These are phyloP conservation scores for Phasia obesa DNA, from an alignment of 2,888 invertebrate species.

Conservation along the genomic window DNA sequence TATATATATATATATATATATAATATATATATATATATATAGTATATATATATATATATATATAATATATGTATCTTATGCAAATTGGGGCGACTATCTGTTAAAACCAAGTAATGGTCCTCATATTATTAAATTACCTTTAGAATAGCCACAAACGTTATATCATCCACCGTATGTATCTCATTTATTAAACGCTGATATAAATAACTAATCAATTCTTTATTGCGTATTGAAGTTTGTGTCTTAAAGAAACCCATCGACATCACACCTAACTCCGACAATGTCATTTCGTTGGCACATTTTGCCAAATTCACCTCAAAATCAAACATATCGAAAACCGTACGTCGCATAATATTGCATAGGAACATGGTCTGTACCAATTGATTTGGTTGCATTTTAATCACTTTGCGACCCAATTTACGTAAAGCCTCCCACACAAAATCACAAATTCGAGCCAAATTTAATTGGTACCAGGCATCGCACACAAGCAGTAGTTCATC, in stretches of 20 bases:
- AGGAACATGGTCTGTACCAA: slow-evolving; percentile 87
- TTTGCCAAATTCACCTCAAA: slow-evolving; percentile 85
- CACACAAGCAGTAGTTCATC: slow-evolving; percentile 85
- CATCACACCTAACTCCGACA: slow-evolving; percentile 88
- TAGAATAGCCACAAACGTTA: slow-evolving; percentile 86
- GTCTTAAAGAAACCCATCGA: slow-evolving; percentile 91
- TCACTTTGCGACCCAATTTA: slow-evolving; percentile 84
- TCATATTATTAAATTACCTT: slow-evolving; percentile 71
- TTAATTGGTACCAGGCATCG: slow-evolving; percentile 86
- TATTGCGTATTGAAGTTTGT: slow-evolving; percentile 85
- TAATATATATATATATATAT: too few species aligned
- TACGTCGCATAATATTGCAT: slow-evolving; percentile 85
- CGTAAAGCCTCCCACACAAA: slow-evolving; percentile 84
- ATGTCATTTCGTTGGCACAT: slow-evolving; percentile 84
- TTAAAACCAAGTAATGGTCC: too few species aligned
- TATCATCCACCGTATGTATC: slow-evolving; percentile 85
- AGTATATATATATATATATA: too few species aligned
- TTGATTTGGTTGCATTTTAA: slow-evolving; percentile 85
- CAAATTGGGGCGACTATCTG: too few species aligned
- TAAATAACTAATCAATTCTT: slow-evolving; percentile 83
- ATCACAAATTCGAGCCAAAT: slow-evolving; percentile 84
- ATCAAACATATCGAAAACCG: slow-evolving; percentile 86
- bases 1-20: too few species aligned
- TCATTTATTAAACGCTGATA: slow-evolving; percentile 84
- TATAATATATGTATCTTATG: too few species aligned